Percentiles rank a stretch among this genome's conserved stretches.
Conservation (phyloP, 1,140 invertebrate genomes). For the Arion vulgaris region DNA sequence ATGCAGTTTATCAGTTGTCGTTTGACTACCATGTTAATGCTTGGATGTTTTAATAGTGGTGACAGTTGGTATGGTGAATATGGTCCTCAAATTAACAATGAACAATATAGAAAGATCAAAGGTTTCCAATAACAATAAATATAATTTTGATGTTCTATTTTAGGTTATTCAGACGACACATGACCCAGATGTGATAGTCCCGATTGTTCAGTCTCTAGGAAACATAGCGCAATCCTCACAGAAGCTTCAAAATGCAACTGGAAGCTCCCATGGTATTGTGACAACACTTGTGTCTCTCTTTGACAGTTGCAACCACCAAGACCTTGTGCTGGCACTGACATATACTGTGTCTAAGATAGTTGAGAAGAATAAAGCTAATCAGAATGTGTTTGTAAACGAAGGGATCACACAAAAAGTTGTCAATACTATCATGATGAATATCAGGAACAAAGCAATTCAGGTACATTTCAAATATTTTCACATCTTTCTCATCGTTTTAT, state of each 20-base stretch:
- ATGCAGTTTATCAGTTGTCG: too few relatives aligned
- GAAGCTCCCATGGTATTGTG: constrained; percentile 52
- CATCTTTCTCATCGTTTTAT: too few relatives aligned
- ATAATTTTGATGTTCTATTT: neutral
- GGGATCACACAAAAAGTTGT: constrained; percentile 60
- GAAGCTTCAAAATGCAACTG: constrained; percentile 54
- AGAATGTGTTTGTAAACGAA: constrained; percentile 62
- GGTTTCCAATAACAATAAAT: neutral
- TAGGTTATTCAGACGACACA: constrained; percentile 60
- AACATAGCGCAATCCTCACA: constrained; percentile 56
- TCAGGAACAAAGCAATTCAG: constrained; percentile 36
- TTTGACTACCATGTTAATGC: too few relatives aligned
- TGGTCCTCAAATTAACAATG: too few relatives aligned
- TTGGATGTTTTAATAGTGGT: too few relatives aligned
- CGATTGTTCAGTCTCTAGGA: constrained; percentile 59
- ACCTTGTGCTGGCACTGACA: constrained; percentile 61
- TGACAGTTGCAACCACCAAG: constrained; percentile 53
- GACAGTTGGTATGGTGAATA: too few relatives aligned
- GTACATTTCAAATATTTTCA: neutral
- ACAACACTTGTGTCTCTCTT: constrained; percentile 57
- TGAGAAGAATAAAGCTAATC: constrained; percentile 57
- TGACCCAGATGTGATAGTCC: constrained; percentile 63
- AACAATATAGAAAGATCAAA: too few relatives aligned
- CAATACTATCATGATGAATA: constrained; percentile 39
- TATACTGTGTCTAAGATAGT: constrained; percentile 58